Percentiles rank a stretch among this genome's conserved stretches.
These are phyloP conservation scores for Epinephelus moara DNA, from an alignment of 2,113 vertebrate species.

Conservation along the genomic window DNA sequence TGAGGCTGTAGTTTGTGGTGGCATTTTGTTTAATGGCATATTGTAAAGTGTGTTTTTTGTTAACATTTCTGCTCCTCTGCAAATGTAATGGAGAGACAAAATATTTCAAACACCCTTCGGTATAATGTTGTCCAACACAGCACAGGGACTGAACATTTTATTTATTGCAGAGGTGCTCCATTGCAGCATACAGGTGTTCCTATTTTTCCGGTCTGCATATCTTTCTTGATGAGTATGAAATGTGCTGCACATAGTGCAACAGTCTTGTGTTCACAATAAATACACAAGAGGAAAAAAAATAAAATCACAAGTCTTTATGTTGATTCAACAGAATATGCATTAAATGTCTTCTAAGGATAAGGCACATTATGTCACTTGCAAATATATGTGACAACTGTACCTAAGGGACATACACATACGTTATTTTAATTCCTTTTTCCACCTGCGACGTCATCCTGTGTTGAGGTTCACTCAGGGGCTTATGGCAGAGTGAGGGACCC, in stretches of 20 bases:
- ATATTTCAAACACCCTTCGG: background rate
- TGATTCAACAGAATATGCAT: constrained; percentile 56
- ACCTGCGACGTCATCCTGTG: constrained; percentile 10
- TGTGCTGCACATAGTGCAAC: background rate
- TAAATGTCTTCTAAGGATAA: constrained; percentile 55
- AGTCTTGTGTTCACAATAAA: constrained; percentile 36
- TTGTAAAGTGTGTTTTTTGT: background rate
- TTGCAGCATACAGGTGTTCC: background rate
- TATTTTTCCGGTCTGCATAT: background rate
- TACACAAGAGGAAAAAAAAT: constrained; percentile 2
- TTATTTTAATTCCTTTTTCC: constrained; percentile 4
- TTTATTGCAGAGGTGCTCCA: constrained; percentile 16
- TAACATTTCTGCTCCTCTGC: background rate
- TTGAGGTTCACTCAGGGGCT: constrained; percentile 18
- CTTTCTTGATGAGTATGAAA: background rate
- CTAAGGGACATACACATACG: constrained; percentile 44
- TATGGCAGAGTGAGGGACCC: constrained; percentile 16
- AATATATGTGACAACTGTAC: constrained; percentile 62
- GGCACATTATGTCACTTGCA: constrained; percentile 70
- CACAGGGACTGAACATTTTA: background rate
- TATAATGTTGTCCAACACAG: background rate
- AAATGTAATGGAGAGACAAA: background rate
- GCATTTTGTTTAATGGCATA: background rate
- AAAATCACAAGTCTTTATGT: constrained; percentile 66
- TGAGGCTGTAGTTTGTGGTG: background rate